A percentile compares a stretch with the other conserved stretches of the same genome.
Conservation (phyloP, 2,113 vertebrate genomes). For the Smithornis capensis region DNA sequence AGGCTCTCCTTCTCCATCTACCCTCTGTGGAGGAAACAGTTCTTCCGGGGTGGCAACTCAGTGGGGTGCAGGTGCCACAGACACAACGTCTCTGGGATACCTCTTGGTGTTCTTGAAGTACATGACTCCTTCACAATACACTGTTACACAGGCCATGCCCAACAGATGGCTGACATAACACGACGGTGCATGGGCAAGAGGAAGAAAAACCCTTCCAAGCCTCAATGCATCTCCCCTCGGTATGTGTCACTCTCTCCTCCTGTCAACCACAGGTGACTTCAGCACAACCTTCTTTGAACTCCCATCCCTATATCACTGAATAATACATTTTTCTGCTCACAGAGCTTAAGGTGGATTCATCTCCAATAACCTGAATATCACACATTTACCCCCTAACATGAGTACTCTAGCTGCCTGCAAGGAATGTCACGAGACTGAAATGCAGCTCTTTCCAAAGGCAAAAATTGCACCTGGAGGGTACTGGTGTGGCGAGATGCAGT, state of each 20-base stretch:
- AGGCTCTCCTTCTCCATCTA: not conserved
- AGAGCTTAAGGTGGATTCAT: not conserved
- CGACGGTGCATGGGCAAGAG: not conserved
- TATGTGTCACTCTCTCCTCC: not conserved
- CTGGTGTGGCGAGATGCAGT: not conserved
- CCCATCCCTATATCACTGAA: not conserved
- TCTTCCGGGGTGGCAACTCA: not conserved
- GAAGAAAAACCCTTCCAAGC: not conserved
- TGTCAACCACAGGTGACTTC: not conserved
- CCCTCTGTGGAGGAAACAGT: not conserved
- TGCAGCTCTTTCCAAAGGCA: not conserved
- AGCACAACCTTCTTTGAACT: not conserved
- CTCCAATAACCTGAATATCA: not conserved
- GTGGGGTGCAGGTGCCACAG: not conserved
- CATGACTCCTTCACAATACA: accelerated
- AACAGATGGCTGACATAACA: not conserved
- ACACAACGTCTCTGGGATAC: accelerated
- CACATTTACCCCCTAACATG: not conserved
- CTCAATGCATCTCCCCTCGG: not conserved
- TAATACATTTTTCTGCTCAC: not conserved
- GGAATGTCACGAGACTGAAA: not conserved
- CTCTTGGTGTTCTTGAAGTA: not conserved
- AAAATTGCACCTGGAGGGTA: not conserved
- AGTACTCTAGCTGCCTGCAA: not conserved
- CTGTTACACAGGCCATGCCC: not conserved